Evolutionary conservation across 2,113 vertebrate genomes (phyloP), one percentile per base, ranked within the genome.

Genomic region (Hirundichthys speculiger): DNA sequence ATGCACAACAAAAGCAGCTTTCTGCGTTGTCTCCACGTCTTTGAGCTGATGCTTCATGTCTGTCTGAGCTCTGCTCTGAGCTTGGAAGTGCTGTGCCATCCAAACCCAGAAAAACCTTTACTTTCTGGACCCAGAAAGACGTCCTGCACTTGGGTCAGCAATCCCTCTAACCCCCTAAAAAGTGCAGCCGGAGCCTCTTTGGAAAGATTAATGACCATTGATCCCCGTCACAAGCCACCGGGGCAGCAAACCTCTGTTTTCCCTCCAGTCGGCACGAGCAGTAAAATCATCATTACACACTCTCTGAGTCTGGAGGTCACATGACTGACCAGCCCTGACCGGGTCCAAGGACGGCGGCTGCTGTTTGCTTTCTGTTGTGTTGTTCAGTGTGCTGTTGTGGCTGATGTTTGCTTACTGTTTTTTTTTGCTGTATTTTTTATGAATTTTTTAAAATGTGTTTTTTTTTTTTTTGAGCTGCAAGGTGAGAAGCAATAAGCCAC

Each of bases 181-280:
- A 92, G 71, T 90, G 89, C 85, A 92, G 71, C 84, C 77, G 16
- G 73, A 69, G 79, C 74, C 73, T 82, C 87, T 91, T 81, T 63
- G 20, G 68, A 67, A 90, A 89, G 91, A 92, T 93, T 92, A 91
- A 93, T 91, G 91, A 88, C 79, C 89, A 90, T 75, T 86, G 83
- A 90, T 91, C 79, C 77, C 45, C 41, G 30, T 75, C 85, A 77
- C 76, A 83, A 90, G 80, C 66, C 81, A 89, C 74, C 67, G 66
- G 84, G 76, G 73, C 85, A 79, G 77, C 83, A 77, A 59, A 73
- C 67, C 45, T 50, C 81, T 57, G 66, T 80, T 82, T 86, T 69
- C 59, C n/a, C 59, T 78, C 70, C 46, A 52, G 59, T 82, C 57
- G 62, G 71, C 66, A 67, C 13, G 64, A 77, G 82, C 67, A 75